Percentiles rank a stretch among this genome's conserved stretches.
phyloP scores from a whole-genome alignment of 2,888 invertebrate genomes.

The Drosophila mayaguana region DNA sequence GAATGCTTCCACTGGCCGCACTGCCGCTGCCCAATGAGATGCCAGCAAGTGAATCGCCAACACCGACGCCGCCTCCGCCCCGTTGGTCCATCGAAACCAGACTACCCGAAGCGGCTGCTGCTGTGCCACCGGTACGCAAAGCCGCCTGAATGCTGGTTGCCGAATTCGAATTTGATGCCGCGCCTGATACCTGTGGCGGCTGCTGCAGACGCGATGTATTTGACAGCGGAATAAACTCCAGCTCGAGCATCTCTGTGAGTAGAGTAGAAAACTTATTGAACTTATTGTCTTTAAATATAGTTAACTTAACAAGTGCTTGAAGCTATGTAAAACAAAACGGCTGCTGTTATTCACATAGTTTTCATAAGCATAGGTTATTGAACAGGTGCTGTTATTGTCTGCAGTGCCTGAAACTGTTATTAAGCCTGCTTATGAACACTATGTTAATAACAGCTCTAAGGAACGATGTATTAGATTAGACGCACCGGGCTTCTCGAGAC shows the following conservation, averaged over 20 bases:
- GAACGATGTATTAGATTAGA: not conserved
- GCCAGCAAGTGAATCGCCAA: conserved; percentile 51
- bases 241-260: conserved; percentile 82
- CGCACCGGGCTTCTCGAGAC: conserved; percentile 95
- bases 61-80: conserved; percentile 39
- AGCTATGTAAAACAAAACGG: too few species aligned
- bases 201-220: conserved; percentile 72
- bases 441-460: not conserved
- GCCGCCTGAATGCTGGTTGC: conserved; percentile 82
- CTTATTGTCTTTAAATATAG: not conserved
- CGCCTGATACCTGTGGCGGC: conserved; percentile 55
- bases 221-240: conserved; percentile 82
- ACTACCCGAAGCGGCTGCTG: conserved; percentile 51
- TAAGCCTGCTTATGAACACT: not conserved
- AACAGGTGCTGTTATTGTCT: not conserved
- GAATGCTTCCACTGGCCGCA: conserved; percentile 74
- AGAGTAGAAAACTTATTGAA: not conserved
- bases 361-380: not conserved
- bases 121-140: conserved; percentile 59
- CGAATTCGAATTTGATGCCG: conserved; percentile 82
- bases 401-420: not conserved
- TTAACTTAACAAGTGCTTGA: too few species aligned
- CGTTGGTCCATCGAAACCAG: conserved; percentile 73
- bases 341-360: not conserved
- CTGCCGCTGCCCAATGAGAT: conserved; percentile 73